Evolutionary conservation across 2,113 vertebrate genomes (phyloP), one percentile per base, ranked within the genome.

Genomic region (Apodemus speciosus): DNA sequence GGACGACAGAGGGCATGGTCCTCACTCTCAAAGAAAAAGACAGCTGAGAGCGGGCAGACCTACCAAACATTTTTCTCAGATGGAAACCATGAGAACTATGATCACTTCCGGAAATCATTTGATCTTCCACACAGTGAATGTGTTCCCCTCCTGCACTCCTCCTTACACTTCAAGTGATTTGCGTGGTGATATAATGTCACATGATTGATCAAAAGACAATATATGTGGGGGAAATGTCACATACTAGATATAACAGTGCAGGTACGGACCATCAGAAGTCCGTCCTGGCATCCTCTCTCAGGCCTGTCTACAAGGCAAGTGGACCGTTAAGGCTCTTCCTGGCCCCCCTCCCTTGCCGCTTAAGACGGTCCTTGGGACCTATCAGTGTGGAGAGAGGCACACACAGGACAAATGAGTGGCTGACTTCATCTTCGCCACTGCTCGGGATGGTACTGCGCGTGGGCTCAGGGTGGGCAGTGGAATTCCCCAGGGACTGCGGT

Each of bases 261-360:
- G 40, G 15, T 1, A 3, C 0, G 0, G 30, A 16, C 60, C 4
- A 16, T 23, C 49, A 75, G 72, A 30, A 0, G 27, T 3, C 21
- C 2, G 62, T 32, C 4, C 9, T 9, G 43, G 0, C 1, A 2
- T 21, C 32, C 58, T 62, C 35, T 16, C 16, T 7, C 1, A 0
- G 7, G 27, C 73, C 81, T 23, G 4, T 23, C 32, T 23, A 51
- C 46, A 56, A 73, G 30, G 58, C 14, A 40, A 88, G 62, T 68
- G 18, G 20, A 3, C 16, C 32, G 1, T 0, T 15, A n/a, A 21
- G 7, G 35, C 9, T 40, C 68, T 64, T 18, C 35, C 90, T 15
- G 18, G 0, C 43, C 9, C 38, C 16, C 9, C 20, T 32, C 13
- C 10, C 72, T 56, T 4, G 53, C 66, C 1, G 40, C 51, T 66